A percentile compares a stretch with the other conserved stretches of the same genome.
phyloP scores from a whole-genome alignment of 2,113 vertebrate species.

The Eretmochelys imbricata region DNA sequence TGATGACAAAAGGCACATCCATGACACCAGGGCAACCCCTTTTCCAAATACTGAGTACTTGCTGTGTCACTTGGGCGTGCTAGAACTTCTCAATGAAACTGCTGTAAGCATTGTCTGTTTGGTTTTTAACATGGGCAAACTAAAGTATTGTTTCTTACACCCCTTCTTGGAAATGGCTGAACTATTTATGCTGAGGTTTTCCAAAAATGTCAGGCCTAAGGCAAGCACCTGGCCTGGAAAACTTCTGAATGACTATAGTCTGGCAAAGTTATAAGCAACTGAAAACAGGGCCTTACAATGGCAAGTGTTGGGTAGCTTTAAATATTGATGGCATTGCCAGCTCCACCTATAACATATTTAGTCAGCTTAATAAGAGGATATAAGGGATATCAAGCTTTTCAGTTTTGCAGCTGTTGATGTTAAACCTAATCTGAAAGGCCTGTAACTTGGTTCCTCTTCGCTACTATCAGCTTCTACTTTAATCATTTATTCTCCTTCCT shows the following conservation, averaged over 20 bases:
- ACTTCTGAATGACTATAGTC: neutral
- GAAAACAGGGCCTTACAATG: too few species aligned
- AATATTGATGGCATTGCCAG: neutral
- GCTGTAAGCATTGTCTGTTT: neutral
- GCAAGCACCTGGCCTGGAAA: neutral
- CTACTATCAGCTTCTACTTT: neutral
- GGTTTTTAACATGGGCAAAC: neutral
- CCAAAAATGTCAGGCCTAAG: neutral
- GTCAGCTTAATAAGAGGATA: neutral
- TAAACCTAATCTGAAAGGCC: neutral
- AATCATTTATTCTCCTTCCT: neutral
- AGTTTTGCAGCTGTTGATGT: neutral
- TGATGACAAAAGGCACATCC: neutral
- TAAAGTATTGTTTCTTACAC: neutral
- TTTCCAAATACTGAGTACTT: neutral
- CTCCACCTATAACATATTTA: neutral
- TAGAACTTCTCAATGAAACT: neutral
- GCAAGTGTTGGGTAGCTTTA: neutral
- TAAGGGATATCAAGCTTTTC: neutral
- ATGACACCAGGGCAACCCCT: neutral
- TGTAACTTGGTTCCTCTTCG: neutral
- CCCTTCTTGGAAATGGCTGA: neutral
- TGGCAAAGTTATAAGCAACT: neutral
- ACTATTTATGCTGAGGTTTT: neutral
- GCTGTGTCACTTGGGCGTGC: neutral